A percentile compares a stretch with the other conserved stretches of the same genome.
Conservation (phyloP, 1,140 invertebrate genomes). For the Whitmania pigra region DNA sequence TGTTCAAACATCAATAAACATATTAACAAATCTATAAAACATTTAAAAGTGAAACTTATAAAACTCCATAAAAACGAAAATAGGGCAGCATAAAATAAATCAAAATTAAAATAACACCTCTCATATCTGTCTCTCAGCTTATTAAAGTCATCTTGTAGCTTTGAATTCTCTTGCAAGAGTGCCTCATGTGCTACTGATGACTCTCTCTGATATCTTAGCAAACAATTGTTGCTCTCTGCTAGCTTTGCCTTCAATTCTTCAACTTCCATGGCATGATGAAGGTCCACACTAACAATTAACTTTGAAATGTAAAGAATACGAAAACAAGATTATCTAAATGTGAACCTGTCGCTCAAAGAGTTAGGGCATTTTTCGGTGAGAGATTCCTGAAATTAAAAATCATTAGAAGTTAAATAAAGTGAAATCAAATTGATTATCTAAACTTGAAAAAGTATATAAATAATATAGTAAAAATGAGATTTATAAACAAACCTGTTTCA, state of each 20-base stretch:
- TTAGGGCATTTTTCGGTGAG: no score
- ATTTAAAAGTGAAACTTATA: neutral
- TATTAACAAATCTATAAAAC: neutral
- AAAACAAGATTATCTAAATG: slow-evolving; percentile 1
- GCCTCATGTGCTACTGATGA: slow-evolving; percentile 54
- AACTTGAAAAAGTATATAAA: no score
- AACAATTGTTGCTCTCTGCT: slow-evolving; percentile 64
- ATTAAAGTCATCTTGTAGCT: slow-evolving; percentile 67
- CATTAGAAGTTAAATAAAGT: no score
- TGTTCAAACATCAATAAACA: slow-evolving; percentile 44
- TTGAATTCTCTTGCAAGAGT: slow-evolving; percentile 60
- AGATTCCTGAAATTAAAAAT: no score
- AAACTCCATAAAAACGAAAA: neutral
- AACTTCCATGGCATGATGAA: slow-evolving; percentile 61
- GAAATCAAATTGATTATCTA: no score
- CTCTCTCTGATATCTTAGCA: slow-evolving; percentile 59
- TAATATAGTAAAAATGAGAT: no score
- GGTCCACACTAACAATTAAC: slow-evolving; percentile 50
- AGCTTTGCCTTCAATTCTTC: slow-evolving; percentile 69
- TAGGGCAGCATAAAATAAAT: neutral
- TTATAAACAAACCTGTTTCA: no score
- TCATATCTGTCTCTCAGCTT: slow-evolving; percentile 84
- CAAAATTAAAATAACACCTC: slow-evolving; percentile 45
- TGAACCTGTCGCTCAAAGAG: no score
- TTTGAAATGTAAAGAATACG: no score